phyloP scores from a whole-genome alignment of 64 coral and sea anemone genomes.

The Platygyra sinensis region DNA sequence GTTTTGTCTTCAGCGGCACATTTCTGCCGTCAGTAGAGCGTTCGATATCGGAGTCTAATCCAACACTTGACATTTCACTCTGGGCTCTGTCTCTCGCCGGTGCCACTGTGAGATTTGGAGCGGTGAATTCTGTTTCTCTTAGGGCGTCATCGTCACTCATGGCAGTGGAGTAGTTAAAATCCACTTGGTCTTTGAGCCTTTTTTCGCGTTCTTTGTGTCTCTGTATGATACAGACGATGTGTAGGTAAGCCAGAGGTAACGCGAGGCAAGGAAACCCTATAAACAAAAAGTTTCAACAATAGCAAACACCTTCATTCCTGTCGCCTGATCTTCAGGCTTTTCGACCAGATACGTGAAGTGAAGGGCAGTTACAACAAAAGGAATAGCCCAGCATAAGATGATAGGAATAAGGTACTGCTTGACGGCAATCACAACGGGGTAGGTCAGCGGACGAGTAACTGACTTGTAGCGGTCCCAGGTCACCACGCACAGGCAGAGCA shows the following conservation, averaged over 20 bases:
- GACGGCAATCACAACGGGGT: constrained; percentile 3
- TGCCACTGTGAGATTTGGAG: not conserved
- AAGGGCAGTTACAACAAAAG: constrained; percentile 21
- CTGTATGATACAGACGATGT: constrained; percentile 26
- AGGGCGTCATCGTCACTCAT: not conserved
- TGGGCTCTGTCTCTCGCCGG: not conserved
- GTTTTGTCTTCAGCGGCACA: not conserved
- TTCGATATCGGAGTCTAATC: constrained; percentile 18
- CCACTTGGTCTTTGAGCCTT: constrained; percentile 25
- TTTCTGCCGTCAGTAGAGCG: constrained; percentile 17
- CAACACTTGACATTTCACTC: not conserved
- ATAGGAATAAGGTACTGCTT: constrained; percentile 12
- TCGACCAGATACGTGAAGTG: constrained; percentile 31
- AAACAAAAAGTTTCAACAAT: constrained; percentile 1
- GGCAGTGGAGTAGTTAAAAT: constrained; percentile 28
- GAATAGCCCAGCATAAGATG: not conserved
- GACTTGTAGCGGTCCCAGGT: constrained; percentile 40
- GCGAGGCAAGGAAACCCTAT: constrained; percentile 22
- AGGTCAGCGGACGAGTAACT: constrained; percentile 23
- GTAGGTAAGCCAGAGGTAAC: constrained; percentile 13
- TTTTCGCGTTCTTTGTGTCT: constrained; percentile 22
- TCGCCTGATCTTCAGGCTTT: not conserved
- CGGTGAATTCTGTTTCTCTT: constrained; percentile 23
- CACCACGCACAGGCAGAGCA: constrained; percentile 24
- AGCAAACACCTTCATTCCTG: constrained; percentile 8